Conservation (phyloP, 2,888 invertebrate species). For the Parnassius mnemosyne region DNA sequence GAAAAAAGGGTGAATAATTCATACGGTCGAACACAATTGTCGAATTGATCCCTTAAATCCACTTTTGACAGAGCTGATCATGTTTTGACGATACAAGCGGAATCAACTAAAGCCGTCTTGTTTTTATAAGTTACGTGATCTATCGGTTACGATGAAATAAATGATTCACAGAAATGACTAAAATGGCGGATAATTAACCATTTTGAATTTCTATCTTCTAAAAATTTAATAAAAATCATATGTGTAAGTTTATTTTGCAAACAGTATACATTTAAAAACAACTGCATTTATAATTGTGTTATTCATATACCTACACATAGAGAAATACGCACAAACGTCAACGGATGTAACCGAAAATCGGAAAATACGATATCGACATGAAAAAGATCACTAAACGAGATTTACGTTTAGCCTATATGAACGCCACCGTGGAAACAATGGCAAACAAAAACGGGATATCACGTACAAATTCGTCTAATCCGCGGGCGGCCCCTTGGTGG, state of each 20-base stretch:
- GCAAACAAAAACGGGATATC: constrained; percentile 42
- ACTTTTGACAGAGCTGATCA: constrained; percentile 52
- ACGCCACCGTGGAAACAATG: constrained; percentile 21
- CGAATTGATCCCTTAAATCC: constrained; percentile 58
- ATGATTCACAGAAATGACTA: neutral
- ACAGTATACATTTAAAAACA: too few species aligned
- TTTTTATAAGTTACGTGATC: constrained; percentile 3
- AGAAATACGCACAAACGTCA: neutral
- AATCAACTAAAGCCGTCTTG: neutral
- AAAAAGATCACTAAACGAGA: constrained; percentile 29
- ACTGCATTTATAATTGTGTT: too few species aligned
- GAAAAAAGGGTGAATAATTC: constrained; percentile 73
- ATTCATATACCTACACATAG: too few species aligned
- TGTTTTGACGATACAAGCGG: constrained; percentile 47
- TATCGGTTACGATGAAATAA: constrained; percentile 1
- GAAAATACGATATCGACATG: constrained; percentile 10
- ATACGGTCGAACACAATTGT: constrained; percentile 47
- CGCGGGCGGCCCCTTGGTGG: constrained; percentile 52
- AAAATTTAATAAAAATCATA: too few species aligned
- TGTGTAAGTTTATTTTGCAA: too few species aligned
- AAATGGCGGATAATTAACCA: too few species aligned
- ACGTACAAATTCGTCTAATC: constrained; percentile 77
- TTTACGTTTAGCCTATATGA: constrained; percentile 28
- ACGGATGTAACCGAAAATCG: neutral
- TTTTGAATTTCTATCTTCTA: too few species aligned